A percentile compares a stretch with the other conserved stretches of the same genome.
Evolutionary conservation across 37 sponge, comb jelly and placozoan species (phyloP).

Genomic region (Aphrocallistes beatrix): DNA sequence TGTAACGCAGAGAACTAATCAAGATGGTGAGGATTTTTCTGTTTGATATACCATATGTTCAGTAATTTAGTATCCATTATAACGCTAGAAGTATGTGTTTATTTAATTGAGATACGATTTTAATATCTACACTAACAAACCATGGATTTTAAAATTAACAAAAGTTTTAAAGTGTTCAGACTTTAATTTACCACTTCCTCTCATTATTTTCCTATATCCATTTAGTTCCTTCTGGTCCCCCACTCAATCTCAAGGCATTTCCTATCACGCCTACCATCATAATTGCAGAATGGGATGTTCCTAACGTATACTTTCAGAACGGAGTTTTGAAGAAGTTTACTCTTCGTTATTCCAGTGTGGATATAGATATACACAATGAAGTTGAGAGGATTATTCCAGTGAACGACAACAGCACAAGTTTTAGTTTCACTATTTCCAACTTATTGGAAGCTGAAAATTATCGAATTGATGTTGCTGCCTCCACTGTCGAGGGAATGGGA

Average conservation of each 20-base stretch:
- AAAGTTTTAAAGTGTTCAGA: too few species aligned
- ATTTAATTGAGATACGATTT: too few species aligned
- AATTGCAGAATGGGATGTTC: background rate
- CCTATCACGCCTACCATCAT: background rate
- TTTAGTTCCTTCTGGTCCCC: background rate
- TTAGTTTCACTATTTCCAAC: background rate
- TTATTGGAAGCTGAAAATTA: background rate
- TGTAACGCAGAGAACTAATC: constrained; percentile 1
- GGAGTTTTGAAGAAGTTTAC: background rate
- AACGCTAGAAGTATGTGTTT: too few species aligned
- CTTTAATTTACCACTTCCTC: too few species aligned
- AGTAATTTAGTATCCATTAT: too few species aligned
- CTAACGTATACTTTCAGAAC: constrained; percentile 5
- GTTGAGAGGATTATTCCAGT: background rate
- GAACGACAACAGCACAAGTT: background rate
- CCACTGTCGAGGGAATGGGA: background rate
- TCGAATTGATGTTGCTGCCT: background rate
- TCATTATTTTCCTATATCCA: too few species aligned
- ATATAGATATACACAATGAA: background rate
- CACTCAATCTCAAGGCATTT: background rate
- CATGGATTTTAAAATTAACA: too few species aligned
- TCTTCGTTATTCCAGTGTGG: background rate
- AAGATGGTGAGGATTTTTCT: background rate
- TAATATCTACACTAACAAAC: too few species aligned
- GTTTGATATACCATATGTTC: too few species aligned